These are phyloP conservation scores for Danionella cerebrum DNA, from an alignment of 2,113 vertebrate genomes.

Conservation along the genomic window DNA sequence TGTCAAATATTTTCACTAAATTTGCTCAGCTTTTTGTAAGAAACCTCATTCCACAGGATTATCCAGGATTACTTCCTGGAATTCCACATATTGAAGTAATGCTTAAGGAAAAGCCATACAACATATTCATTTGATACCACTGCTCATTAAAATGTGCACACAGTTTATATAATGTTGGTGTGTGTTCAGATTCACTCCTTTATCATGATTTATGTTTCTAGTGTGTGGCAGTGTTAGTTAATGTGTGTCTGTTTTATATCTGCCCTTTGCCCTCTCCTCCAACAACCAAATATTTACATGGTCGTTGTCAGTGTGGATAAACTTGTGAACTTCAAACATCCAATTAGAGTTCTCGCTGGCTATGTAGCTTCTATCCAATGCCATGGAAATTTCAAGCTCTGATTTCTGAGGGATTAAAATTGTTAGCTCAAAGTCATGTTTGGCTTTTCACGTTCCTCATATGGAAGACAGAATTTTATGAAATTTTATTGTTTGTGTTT, in stretches of 20 bases:
- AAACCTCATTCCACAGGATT: neutral
- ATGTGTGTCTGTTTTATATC: conserved; percentile 38
- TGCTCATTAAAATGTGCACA: neutral
- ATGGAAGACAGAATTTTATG: neutral
- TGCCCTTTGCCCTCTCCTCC: conserved; percentile 7
- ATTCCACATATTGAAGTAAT: neutral
- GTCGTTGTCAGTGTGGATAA: conserved; percentile 6
- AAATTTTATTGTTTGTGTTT: conserved; percentile 8
- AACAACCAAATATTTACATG: conserved; percentile 49
- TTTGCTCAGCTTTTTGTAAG: neutral
- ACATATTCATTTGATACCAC: neutral
- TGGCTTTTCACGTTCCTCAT: neutral
- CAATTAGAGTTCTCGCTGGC: neutral
- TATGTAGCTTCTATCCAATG: neutral
- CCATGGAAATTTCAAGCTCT: neutral
- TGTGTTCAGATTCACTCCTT: neutral
- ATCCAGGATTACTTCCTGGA: neutral
- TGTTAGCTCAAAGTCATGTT: no score
- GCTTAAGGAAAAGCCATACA: neutral
- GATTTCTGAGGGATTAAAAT: neutral
- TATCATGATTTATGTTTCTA: conserved; percentile 2
- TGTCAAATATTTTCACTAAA: neutral
- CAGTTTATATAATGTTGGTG: neutral
- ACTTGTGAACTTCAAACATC: conserved; percentile 7
- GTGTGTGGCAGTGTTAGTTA: neutral